phyloP scores from a whole-genome alignment of 2,797 vertebrate genomes.

The Eleutherodactylus coqui region DNA sequence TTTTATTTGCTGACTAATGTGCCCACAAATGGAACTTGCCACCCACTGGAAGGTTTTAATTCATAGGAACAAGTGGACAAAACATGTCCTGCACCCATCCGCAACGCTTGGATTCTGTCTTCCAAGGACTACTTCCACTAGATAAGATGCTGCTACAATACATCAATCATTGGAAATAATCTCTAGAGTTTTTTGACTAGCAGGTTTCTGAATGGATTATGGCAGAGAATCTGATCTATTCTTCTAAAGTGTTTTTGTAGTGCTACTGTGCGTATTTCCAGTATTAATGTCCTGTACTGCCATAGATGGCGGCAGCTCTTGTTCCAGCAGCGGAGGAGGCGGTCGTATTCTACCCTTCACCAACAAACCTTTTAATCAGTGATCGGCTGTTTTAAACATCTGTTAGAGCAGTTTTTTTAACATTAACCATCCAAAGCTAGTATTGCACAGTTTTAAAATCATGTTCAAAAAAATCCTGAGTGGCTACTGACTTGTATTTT shows the following conservation, averaged over 20 bases:
- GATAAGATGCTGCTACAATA: constrained; percentile 46
- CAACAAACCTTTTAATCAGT: neutral
- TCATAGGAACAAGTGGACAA: neutral
- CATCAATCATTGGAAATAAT: constrained; percentile 35
- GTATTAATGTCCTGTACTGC: constrained; percentile 14
- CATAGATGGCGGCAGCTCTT: neutral
- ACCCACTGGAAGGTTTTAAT: constrained; percentile 4
- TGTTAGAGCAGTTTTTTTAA: neutral
- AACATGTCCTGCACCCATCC: neutral
- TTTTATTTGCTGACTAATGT: neutral
- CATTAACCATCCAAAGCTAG: neutral
- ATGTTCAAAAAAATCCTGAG: neutral
- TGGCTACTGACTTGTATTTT: neutral
- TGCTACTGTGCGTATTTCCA: constrained; percentile 15
- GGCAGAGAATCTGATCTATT: neutral
- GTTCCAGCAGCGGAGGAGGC: neutral
- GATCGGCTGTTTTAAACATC: neutral
- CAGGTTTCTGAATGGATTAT: constrained; percentile 14
- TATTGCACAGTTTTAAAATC: neutral
- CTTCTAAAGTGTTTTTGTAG: neutral
- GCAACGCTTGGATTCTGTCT: constrained; percentile 47
- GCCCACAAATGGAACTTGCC: neutral
- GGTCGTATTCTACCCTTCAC: neutral
- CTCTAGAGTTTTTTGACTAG: neutral
- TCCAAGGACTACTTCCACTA: constrained; percentile 31